Evolutionary conservation across 2,113 vertebrate genomes (phyloP).

Genomic region (Vimba vimba): DNA sequence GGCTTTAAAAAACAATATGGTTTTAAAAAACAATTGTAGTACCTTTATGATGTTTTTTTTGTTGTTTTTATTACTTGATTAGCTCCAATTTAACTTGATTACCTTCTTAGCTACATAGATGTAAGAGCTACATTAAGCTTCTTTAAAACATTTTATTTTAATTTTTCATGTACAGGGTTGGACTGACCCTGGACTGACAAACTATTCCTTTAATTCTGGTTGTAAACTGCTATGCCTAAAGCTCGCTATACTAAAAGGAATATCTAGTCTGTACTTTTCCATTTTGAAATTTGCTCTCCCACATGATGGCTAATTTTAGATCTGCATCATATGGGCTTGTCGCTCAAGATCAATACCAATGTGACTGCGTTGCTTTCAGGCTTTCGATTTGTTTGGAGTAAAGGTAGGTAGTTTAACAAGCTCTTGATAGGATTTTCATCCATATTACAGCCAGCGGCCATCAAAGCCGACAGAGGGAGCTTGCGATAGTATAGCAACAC

Average conservation of each 20-base stretch:
- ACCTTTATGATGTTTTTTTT: background rate
- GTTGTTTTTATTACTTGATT: background rate
- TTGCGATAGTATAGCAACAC: constrained; percentile 3
- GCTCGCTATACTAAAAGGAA: background rate
- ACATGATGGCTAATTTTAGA: constrained; percentile 36
- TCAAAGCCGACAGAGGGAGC: constrained; percentile 24
- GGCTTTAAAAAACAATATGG: background rate
- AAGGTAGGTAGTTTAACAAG: constrained; percentile 44
- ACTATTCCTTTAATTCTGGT: background rate
- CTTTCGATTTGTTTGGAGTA: constrained; percentile 44
- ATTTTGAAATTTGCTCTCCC: constrained; percentile 16
- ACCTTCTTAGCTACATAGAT: background rate
- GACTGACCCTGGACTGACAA: background rate
- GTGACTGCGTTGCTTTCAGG: constrained; percentile 34
- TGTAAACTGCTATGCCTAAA: background rate
- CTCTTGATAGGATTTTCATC: constrained; percentile 42
- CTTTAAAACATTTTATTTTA: background rate
- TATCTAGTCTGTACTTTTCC: background rate
- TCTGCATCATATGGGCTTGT: constrained; percentile 20
- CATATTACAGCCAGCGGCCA: constrained; percentile 18
- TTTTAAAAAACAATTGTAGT: background rate
- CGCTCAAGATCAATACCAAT: constrained; percentile 39
- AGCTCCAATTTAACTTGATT: background rate
- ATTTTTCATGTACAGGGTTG: background rate
- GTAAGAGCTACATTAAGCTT: background rate